Percentiles rank a stretch among this genome's conserved stretches.
Evolutionary conservation across 1,140 invertebrate genomes (phyloP).

Genomic region (Tenebrio molitor): DNA sequence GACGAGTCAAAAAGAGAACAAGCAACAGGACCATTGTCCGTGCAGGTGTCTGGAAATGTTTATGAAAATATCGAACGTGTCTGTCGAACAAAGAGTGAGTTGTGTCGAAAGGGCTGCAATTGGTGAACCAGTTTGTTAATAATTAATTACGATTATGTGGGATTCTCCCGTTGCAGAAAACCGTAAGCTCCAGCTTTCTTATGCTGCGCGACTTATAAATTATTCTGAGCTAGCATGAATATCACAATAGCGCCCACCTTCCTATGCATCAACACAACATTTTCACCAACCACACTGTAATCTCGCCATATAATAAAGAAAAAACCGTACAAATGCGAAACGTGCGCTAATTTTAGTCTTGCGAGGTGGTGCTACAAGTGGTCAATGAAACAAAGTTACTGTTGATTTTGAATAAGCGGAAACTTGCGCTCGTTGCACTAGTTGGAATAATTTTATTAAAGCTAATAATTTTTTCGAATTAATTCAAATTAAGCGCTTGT

Average conservation of each 20-base stretch:
- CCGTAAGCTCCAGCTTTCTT: constrained; percentile 35
- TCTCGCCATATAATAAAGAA: constrained; percentile 8
- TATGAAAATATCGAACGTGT: too few species aligned
- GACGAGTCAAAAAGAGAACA: neutral
- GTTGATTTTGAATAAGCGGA: neutral
- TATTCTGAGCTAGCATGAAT: constrained; percentile 33
- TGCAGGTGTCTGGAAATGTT: too few species aligned
- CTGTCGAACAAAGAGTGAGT: too few species aligned
- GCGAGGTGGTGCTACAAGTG: neutral
- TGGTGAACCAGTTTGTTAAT: constrained; percentile 18
- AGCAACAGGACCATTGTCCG: neutral
- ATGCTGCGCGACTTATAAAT: constrained; percentile 32
- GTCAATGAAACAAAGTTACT: neutral
- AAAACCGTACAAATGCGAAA: neutral
- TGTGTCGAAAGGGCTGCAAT: neutral
- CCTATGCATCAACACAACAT: constrained; percentile 36
- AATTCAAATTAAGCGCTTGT: constrained; percentile 42
- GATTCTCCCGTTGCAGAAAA: constrained; percentile 16
- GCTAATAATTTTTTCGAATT: constrained; percentile 6
- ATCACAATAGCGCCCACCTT: constrained; percentile 38
- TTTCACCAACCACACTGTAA: constrained; percentile 32
- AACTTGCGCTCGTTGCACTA: neutral
- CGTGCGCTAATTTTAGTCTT: constrained; percentile 10
- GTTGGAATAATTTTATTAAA: neutral
- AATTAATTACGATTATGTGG: constrained; percentile 34